Evolutionary conservation across 1,140 invertebrate genomes (phyloP).

Genomic region (Drepana arcuata): DNA sequence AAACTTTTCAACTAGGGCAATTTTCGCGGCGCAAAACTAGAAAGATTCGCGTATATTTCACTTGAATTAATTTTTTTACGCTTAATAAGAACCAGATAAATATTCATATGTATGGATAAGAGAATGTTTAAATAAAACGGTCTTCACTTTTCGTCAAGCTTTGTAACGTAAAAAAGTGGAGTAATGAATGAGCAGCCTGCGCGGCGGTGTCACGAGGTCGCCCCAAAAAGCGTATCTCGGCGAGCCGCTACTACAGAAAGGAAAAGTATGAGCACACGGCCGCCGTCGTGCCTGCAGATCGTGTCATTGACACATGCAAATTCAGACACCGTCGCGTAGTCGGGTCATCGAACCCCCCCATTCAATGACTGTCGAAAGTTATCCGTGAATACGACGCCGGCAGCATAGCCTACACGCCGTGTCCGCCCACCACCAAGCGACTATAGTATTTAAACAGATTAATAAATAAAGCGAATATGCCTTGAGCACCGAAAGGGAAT

Average conservation of each 20-base stretch:
- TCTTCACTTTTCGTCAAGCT: no score
- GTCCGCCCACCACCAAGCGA: conserved; percentile 22
- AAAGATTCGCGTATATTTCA: no score
- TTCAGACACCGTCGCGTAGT: conserved; percentile 42
- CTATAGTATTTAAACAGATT: conserved; percentile 27
- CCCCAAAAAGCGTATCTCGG: conserved; percentile 45
- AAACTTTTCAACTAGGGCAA: background rate
- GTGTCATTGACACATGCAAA: conserved; percentile 64
- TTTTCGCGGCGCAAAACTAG: background rate
- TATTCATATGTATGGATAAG: no score
- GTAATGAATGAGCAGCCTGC: no score
- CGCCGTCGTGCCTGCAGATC: conserved; percentile 27
- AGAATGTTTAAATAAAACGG: no score
- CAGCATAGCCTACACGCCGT: conserved; percentile 28
- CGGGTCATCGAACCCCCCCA: conserved; percentile 46
- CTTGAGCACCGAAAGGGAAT: conserved; percentile 8
- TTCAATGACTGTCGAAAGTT: conserved; percentile 63
- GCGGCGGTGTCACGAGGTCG: conserved; percentile 48
- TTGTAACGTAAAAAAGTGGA: no score
- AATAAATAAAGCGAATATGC: conserved; percentile 29
- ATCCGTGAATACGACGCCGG: conserved; percentile 26
- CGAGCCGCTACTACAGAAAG: conserved; percentile 40
- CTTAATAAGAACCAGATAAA: no score
- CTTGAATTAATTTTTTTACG: no score
- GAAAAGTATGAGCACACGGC: conserved; percentile 59